Conservation (phyloP, 2,113 vertebrate species). For the Indicator indicator region DNA sequence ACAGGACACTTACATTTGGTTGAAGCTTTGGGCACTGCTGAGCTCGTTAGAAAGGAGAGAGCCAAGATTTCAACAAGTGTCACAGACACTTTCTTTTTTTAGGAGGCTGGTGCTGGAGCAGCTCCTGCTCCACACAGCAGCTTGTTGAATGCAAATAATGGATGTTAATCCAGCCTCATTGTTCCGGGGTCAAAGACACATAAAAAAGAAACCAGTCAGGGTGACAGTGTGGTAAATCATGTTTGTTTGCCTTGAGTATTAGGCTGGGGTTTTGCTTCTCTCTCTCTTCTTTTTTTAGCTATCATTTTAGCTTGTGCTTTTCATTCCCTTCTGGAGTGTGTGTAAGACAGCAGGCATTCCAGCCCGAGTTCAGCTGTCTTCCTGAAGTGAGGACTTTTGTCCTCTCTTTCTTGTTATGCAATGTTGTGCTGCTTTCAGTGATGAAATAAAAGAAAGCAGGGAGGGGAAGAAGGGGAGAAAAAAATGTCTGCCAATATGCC, state of each 20-base stretch:
- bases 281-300: background rate
- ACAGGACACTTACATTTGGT: background rate
- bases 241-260: background rate
- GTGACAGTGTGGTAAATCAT: background rate
- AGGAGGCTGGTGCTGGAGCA: background rate
- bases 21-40: background rate
- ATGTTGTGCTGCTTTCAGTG: background rate
- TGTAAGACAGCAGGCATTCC: background rate
- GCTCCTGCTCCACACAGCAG: background rate
- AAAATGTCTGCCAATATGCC: slow-evolving; percentile 8
- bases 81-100: background rate
- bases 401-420: slow-evolving; percentile 50
- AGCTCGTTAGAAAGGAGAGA: background rate
- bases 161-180: slow-evolving; percentile 6
- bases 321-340: background rate
- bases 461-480: too few species aligned
- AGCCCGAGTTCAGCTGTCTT: background rate
- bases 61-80: background rate
- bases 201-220: background rate
- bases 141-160: slow-evolving; percentile 3
- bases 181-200: background rate
- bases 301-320: background rate
- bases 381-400: slow-evolving; percentile 39
- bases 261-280: background rate
- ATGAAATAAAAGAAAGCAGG: background rate